These are phyloP conservation scores for Anguilla rostrata DNA, from an alignment of 2,113 vertebrate species.

Conservation along the genomic window DNA sequence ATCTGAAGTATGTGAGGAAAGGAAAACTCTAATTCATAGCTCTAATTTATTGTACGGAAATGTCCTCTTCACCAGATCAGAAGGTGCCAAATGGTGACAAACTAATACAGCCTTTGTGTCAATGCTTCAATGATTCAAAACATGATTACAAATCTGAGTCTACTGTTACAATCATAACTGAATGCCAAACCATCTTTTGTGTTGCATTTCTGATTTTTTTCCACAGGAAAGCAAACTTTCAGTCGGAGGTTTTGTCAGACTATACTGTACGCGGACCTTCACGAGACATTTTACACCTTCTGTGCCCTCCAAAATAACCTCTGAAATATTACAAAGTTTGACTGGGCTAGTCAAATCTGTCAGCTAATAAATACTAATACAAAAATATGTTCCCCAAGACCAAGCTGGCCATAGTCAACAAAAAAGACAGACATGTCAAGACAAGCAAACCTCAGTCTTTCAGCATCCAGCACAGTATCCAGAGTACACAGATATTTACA, in stretches of 20 bases:
- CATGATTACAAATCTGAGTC: background rate
- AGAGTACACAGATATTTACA: background rate
- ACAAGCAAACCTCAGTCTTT: background rate
- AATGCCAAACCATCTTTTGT: background rate
- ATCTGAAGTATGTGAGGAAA: background rate
- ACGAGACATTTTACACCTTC: background rate
- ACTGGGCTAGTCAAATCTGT: background rate
- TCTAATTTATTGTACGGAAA: background rate
- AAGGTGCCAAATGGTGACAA: background rate
- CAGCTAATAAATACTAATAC: slow-evolving; percentile 12
- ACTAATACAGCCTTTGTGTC: slow-evolving; percentile 10
- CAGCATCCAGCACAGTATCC: background rate
- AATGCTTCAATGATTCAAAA: background rate
- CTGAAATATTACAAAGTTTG: background rate
- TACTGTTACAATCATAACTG: background rate
- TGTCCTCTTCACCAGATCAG: background rate
- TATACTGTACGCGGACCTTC: background rate
- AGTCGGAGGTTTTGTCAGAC: background rate
- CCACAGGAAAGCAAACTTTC: background rate
- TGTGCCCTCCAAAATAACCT: background rate
- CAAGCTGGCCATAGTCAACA: background rate
- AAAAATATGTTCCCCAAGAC: slow-evolving; percentile 16
- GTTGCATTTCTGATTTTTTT: background rate
- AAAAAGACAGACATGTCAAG: background rate
- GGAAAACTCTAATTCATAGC: background rate